Evolutionary conservation across 2,888 invertebrate genomes (phyloP).

Genomic region (Epirrhoe tristata): DNA sequence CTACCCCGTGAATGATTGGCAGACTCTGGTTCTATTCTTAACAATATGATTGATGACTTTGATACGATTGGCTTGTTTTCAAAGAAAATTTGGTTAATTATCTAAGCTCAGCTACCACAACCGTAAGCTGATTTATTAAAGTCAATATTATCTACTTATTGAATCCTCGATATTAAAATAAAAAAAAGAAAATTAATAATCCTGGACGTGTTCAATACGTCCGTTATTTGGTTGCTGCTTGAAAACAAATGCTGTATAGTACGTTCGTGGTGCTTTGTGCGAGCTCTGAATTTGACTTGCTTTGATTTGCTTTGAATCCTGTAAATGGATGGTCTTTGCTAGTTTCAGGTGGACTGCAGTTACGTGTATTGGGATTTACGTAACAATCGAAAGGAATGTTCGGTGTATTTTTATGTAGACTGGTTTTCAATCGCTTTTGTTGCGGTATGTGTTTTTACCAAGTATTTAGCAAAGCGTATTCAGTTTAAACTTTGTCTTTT

Average conservation of each 20-base stretch:
- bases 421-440: not conserved
- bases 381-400: not conserved
- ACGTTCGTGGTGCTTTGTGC: constrained; percentile 18
- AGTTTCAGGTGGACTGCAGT: constrained; percentile 1
- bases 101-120: too few species aligned
- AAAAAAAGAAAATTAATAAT: too few species aligned
- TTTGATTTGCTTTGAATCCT: constrained; percentile 16
- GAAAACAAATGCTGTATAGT: not conserved
- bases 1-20: too few species aligned
- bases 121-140: too few species aligned
- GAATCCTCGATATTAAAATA: too few species aligned
- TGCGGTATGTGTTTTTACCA: constrained; percentile 3
- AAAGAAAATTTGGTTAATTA: too few species aligned
- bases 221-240: not conserved
- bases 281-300: constrained; percentile 14
- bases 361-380: not conserved
- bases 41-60: too few species aligned
- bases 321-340: constrained; percentile 10
- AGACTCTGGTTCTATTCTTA: too few species aligned
- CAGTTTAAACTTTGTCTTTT: too few species aligned
- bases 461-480: too few species aligned
- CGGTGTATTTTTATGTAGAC: not conserved
- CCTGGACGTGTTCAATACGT: not conserved
- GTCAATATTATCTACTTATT: too few species aligned
- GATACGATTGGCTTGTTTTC: too few species aligned